Conservation (phyloP, 1,140 invertebrate species). For the Macrobrachium rosenbergii region DNA sequence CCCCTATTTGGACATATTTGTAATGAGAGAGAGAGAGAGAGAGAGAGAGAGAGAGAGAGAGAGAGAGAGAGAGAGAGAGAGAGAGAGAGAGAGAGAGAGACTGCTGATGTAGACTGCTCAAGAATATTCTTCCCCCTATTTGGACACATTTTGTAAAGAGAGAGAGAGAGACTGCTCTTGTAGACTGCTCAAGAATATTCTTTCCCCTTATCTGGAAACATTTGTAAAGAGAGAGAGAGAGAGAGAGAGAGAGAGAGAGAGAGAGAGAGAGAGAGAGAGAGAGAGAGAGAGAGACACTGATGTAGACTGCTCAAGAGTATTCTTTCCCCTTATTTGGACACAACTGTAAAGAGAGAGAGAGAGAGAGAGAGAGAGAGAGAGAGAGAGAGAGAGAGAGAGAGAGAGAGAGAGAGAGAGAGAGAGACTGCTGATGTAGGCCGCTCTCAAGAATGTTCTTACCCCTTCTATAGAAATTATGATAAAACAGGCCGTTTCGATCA, state of each 20-base stretch:
- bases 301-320: not conserved
- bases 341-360: not conserved
- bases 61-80: constrained; percentile 19
- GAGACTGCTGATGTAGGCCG: not conserved
- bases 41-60: not conserved
- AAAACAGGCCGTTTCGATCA: no score
- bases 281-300: not conserved
- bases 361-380: not conserved
- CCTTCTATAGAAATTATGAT: no score
- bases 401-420: not conserved
- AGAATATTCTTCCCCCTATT: no score
- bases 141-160: no score
- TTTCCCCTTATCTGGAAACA: no score
- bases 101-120: not conserved
- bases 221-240: not conserved
- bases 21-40: no score
- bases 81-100: constrained; percentile 5
- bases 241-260: not conserved
- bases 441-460: no score
- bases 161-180: no score
- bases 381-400: not conserved
- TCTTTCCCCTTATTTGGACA: no score
- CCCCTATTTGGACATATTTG: no score
- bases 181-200: no score
- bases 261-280: not conserved